Percentiles rank a stretch among this genome's conserved stretches.
These are phyloP conservation scores for Rhodeus uyekii DNA, from an alignment of 2,797 vertebrate genomes.

Conservation along the genomic window DNA sequence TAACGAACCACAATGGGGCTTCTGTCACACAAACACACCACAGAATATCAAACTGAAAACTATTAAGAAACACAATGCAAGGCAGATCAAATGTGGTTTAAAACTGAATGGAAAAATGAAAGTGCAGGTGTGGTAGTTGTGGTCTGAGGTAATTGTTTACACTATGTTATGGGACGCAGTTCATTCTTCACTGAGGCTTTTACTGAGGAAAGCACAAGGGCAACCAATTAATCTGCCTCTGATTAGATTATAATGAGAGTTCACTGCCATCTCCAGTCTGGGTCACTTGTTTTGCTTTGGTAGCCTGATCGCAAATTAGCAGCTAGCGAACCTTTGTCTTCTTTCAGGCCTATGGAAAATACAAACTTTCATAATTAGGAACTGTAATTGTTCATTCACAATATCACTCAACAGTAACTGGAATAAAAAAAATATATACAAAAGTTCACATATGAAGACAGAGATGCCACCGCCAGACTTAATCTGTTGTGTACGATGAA, in stretches of 20 bases:
- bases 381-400: conserved; percentile 53
- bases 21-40: conserved; percentile 12
- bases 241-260: conserved; percentile 60
- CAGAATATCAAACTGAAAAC: conserved; percentile 26
- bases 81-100: conserved; percentile 4
- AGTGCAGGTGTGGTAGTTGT: neutral
- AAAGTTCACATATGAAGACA: neutral
- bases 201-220: conserved; percentile 44
- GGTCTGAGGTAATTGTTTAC: neutral
- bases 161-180: neutral
- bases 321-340: conserved; percentile 40
- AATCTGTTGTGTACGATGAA: neutral
- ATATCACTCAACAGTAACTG: conserved; percentile 60
- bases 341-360: conserved; percentile 52
- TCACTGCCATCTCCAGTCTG: conserved; percentile 56
- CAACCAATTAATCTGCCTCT: conserved; percentile 62
- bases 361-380: conserved; percentile 63
- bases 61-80: conserved; percentile 25
- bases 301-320: conserved; percentile 60
- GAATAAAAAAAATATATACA: conserved; percentile 56
- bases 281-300: conserved; percentile 63
- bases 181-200: conserved; percentile 43
- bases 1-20: conserved; percentile 44
- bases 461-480: neutral
- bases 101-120: conserved; percentile 2